Conservation (phyloP, 2,797 vertebrate species). For the Tapirus indicus region DNA sequence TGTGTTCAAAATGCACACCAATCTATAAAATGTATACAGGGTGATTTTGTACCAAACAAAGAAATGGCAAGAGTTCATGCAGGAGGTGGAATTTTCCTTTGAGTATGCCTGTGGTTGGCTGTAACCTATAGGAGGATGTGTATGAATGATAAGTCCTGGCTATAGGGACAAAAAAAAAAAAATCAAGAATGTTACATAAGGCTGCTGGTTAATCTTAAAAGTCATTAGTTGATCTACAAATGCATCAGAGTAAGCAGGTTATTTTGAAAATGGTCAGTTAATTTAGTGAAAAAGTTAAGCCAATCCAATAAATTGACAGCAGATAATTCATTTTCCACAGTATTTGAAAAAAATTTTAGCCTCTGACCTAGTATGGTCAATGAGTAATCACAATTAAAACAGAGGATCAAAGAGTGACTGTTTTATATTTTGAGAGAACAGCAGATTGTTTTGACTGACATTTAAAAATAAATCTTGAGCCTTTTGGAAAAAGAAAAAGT, state of each 20-base stretch:
- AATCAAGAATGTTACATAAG: background rate
- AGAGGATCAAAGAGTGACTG: background rate
- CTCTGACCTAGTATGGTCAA: background rate
- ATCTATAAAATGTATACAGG: background rate
- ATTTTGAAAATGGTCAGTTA: background rate
- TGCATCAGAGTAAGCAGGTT: background rate
- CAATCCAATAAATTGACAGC: background rate
- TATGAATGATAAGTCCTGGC: background rate
- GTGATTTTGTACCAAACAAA: background rate
- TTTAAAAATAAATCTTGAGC: background rate
- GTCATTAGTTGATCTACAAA: background rate
- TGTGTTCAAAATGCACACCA: background rate
- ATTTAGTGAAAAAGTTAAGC: background rate
- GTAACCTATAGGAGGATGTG: background rate
- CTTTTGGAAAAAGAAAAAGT: conserved; percentile 9
- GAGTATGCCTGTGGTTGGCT: background rate
- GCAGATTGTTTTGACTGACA: background rate
- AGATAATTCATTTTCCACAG: background rate
- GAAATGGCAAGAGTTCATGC: background rate
- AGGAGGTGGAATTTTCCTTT: background rate
- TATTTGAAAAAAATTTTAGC: background rate
- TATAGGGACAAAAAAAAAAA: background rate
- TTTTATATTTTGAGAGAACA: background rate
- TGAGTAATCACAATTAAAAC: background rate
- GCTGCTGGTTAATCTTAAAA: background rate